Evolutionary conservation across 2,888 invertebrate species (phyloP).

Genomic region (Mesochorus sp.): DNA sequence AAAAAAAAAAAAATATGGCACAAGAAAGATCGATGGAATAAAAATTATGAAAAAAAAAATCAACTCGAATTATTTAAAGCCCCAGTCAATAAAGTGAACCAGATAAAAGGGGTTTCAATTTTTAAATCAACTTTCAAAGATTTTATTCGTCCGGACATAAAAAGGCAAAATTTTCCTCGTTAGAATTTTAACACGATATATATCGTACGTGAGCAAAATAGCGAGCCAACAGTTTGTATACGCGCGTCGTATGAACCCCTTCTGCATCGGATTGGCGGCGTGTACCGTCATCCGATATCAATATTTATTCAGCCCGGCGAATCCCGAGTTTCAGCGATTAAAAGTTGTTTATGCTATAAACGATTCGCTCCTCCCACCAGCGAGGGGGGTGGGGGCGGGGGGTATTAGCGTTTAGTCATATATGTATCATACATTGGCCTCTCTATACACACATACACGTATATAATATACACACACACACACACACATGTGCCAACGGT

Average conservation of each 20-base stretch:
- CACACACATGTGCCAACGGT: background rate
- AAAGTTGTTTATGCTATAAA: conserved; percentile 79
- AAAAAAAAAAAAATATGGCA: background rate
- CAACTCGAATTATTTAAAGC: background rate
- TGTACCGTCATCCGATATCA: conserved; percentile 76
- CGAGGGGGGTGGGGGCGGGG: too few relatives aligned
- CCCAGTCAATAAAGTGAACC: background rate
- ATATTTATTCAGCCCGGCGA: conserved; percentile 79
- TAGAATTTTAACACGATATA: conserved; percentile 5
- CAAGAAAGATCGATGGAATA: background rate
- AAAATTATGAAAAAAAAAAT: background rate
- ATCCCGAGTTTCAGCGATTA: conserved; percentile 76
- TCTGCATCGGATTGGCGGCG: conserved; percentile 75
- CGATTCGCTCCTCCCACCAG: conserved; percentile 76
- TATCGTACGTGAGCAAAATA: conserved; percentile 24
- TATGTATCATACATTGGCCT: conserved; percentile 42
- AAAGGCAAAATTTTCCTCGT: conserved; percentile 6
- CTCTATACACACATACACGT: conserved; percentile 4
- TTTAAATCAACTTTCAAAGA: too few relatives aligned
- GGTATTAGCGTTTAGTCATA: conserved; percentile 60
- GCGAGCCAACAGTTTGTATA: conserved; percentile 64
- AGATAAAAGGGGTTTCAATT: background rate
- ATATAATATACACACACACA: conserved; percentile 17
- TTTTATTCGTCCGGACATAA: background rate
- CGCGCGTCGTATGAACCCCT: conserved; percentile 71